Evolutionary conservation across 1,140 invertebrate genomes (phyloP).

Genomic region (Pantala flavescens): DNA sequence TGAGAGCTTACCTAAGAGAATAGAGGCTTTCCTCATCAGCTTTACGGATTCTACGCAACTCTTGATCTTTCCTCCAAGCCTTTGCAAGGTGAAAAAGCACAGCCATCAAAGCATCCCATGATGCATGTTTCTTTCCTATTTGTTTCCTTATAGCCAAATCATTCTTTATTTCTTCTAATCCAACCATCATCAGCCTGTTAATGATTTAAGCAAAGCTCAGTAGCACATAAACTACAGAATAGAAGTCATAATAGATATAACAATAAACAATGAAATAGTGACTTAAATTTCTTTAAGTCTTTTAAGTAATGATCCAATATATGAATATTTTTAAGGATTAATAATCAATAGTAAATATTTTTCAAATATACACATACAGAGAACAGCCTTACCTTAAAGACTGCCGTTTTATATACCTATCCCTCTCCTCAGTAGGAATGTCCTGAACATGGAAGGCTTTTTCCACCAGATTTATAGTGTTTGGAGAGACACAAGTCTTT

Average conservation of each 20-base stretch:
- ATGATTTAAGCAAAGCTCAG: not conserved
- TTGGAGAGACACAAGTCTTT: slow-evolving; percentile 36
- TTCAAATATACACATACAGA: not conserved
- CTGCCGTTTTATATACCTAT: slow-evolving; percentile 30
- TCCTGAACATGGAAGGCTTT: slow-evolving; percentile 26
- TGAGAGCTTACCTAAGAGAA: slow-evolving; percentile 26
- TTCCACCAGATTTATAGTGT: slow-evolving; percentile 28
- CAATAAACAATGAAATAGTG: too few relatives aligned
- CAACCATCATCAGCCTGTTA: slow-evolving; percentile 13
- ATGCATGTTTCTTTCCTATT: not conserved
- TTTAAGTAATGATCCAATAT: too few relatives aligned
- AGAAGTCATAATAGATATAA: too few relatives aligned
- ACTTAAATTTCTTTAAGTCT: too few relatives aligned
- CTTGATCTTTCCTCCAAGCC: slow-evolving; percentile 65
- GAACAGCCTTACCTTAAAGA: slow-evolving; percentile 17
- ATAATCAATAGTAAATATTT: too few relatives aligned
- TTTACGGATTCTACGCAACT: slow-evolving; percentile 51
- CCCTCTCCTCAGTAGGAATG: slow-evolving; percentile 24
- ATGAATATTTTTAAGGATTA: too few relatives aligned
- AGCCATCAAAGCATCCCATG: slow-evolving; percentile 36
- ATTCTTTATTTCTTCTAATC: slow-evolving; percentile 13
- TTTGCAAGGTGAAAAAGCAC: slow-evolving; percentile 49
- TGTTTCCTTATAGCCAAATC: not conserved
- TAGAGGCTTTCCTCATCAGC: slow-evolving; percentile 71
- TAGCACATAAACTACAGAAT: too few relatives aligned